A percentile compares a stretch with the other conserved stretches of the same genome.
phyloP scores from a whole-genome alignment of 1,140 invertebrate species.

The Pygmarrhopalites habei region DNA sequence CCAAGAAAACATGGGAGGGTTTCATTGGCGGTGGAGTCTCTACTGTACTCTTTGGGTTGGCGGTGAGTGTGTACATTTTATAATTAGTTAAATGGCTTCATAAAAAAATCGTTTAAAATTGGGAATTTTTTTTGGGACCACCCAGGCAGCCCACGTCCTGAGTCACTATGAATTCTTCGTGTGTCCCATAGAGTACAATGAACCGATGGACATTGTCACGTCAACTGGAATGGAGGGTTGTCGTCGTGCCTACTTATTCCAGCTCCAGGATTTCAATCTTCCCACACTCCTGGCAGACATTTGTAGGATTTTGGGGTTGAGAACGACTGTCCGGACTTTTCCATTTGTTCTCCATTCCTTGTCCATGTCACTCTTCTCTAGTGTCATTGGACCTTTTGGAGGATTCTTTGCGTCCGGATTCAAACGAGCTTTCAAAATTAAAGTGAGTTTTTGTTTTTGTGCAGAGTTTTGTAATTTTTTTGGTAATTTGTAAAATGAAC shows the following conservation, averaged over 20 bases:
- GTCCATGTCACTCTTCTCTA: constrained; percentile 82
- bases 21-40: constrained; percentile 86
- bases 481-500: neutral
- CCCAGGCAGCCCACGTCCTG: constrained; percentile 77
- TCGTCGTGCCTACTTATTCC: constrained; percentile 79
- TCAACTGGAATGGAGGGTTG: constrained; percentile 77
- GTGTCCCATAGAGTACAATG: constrained; percentile 88
- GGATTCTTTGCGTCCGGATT: constrained; percentile 99
- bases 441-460: constrained; percentile 55
- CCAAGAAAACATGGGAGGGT: constrained; percentile 89
- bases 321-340: constrained; percentile 69
- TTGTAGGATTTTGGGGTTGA: constrained; percentile 53
- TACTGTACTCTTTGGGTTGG: constrained; percentile 80
- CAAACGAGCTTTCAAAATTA: constrained; percentile 97
- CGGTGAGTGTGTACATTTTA: too few relatives aligned
- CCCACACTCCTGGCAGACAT: constrained; percentile 48
- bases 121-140: too few relatives aligned
- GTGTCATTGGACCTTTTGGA: constrained; percentile 97
- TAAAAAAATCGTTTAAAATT: too few relatives aligned
- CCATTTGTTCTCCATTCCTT: constrained; percentile 94
- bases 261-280: constrained; percentile 73
- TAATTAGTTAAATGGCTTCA: too few relatives aligned
- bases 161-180: constrained; percentile 90
- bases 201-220: constrained; percentile 70
- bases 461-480: too few relatives aligned